Conservation (phyloP, 2,113 vertebrate species). For the Eonycteris spelaea region DNA sequence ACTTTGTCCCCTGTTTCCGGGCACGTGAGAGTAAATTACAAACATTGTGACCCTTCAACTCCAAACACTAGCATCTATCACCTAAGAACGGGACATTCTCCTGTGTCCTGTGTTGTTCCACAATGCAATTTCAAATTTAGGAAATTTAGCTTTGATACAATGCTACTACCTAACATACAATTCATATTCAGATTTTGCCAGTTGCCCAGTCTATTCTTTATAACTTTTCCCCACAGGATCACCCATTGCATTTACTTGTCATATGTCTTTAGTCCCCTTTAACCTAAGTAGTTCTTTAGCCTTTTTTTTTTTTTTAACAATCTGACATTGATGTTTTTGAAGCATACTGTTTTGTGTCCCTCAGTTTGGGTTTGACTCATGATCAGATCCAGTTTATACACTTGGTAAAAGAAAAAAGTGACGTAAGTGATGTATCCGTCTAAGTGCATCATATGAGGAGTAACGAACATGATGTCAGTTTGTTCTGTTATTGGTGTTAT, state of each 20-base stretch:
- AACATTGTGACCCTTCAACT: background rate
- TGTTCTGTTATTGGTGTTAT: background rate
- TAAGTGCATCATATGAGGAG: background rate
- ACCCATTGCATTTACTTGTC: background rate
- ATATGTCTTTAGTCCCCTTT: background rate
- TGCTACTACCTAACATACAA: background rate
- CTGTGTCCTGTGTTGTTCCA: background rate
- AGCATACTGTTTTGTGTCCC: background rate
- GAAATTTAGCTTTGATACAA: background rate
- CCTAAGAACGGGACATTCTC: background rate
- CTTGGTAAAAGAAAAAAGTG: background rate
- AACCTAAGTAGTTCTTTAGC: background rate
- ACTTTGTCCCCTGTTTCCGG: background rate
- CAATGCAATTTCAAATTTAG: background rate
- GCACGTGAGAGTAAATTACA: background rate
- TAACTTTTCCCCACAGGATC: background rate
- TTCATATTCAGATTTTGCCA: background rate
- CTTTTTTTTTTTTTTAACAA: background rate
- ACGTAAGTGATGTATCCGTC: background rate
- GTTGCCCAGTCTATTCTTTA: background rate
- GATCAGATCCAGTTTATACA: background rate
- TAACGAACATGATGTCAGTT: background rate
- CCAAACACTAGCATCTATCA: background rate
- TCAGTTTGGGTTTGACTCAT: background rate
- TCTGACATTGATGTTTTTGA: slow-evolving; percentile 3